Conservation (phyloP, 2,113 vertebrate genomes). For the Hippocampus mohnikei region DNA sequence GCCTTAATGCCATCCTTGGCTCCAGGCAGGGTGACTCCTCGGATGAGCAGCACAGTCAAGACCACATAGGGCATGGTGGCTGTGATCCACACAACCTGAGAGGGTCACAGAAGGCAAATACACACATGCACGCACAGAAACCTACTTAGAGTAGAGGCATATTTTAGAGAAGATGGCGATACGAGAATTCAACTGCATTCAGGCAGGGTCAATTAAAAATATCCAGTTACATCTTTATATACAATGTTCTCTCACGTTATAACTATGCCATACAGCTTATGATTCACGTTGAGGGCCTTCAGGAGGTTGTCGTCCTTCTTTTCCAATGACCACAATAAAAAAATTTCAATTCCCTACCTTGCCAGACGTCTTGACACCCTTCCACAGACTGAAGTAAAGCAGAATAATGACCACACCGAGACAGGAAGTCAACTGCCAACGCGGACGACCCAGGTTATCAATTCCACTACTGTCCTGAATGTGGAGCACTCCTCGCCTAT, state of each 20-base stretch:
- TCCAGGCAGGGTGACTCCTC: slow-evolving; percentile 85
- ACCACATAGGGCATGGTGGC: slow-evolving; percentile 91
- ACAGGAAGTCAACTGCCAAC: slow-evolving; percentile 84
- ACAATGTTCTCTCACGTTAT: neutral
- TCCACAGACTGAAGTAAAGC: slow-evolving; percentile 90
- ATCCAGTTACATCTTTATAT: neutral
- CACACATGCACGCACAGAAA: slow-evolving; percentile 10
- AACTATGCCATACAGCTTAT: neutral
- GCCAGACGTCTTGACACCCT: slow-evolving; percentile 87
- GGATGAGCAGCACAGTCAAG: slow-evolving; percentile 81
- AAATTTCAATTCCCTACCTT: slow-evolving; percentile 70
- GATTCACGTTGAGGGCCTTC: neutral
- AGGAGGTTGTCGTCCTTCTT: neutral
- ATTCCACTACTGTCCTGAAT: slow-evolving; percentile 83
- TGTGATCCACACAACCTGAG: slow-evolving; percentile 89
- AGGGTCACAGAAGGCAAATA: slow-evolving; percentile 18
- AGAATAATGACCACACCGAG: slow-evolving; percentile 81
- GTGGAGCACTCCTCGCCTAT: slow-evolving; percentile 80
- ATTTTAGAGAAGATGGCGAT: neutral
- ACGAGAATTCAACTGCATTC: neutral
- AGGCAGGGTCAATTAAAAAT: neutral
- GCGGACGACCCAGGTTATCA: slow-evolving; percentile 78
- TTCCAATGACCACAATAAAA: neutral
- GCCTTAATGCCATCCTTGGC: slow-evolving; percentile 86
- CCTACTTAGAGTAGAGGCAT: neutral